Evolutionary conservation across 1,140 invertebrate species (phyloP).

Genomic region (Andricus grossulariae): DNA sequence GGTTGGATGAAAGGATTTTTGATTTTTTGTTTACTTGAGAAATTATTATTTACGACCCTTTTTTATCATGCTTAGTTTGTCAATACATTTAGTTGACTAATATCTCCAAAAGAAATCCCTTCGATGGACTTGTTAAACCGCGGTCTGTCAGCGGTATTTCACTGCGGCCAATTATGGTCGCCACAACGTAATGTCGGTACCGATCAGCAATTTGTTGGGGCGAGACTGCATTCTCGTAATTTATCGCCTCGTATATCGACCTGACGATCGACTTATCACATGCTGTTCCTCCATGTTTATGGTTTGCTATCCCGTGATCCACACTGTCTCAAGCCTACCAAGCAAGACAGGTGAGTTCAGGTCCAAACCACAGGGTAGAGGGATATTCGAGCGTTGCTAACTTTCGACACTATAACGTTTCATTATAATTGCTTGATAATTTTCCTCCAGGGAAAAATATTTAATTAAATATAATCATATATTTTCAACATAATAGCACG

Average conservation of each 20-base stretch:
- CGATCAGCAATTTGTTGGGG: conserved; percentile 50
- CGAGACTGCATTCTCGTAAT: conserved; percentile 49
- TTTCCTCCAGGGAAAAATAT: no score
- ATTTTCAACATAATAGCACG: no score
- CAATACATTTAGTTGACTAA: neutral
- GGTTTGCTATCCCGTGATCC: neutral
- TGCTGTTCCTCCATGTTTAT: neutral
- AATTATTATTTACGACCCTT: no score
- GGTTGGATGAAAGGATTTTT: no score
- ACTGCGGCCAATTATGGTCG: conserved; percentile 47
- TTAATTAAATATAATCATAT: no score
- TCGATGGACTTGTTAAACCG: conserved; percentile 51
- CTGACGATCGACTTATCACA: conserved; percentile 3
- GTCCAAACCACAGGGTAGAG: neutral
- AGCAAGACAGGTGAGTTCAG: neutral
- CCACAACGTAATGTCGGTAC: conserved; percentile 44
- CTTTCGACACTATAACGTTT: no score
- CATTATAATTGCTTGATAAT: no score
- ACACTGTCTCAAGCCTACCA: neutral
- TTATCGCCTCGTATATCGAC: conserved; percentile 43
- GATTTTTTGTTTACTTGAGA: no score
- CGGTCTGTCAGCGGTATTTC: conserved; percentile 48
- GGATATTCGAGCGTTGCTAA: no score
- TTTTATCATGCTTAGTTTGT: neutral
- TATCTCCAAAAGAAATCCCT: conserved; percentile 29